Base-by-base conservation (phyloP, 2,797 vertebrate genomes). In the Neosilurus mollespiculum region DNA sequence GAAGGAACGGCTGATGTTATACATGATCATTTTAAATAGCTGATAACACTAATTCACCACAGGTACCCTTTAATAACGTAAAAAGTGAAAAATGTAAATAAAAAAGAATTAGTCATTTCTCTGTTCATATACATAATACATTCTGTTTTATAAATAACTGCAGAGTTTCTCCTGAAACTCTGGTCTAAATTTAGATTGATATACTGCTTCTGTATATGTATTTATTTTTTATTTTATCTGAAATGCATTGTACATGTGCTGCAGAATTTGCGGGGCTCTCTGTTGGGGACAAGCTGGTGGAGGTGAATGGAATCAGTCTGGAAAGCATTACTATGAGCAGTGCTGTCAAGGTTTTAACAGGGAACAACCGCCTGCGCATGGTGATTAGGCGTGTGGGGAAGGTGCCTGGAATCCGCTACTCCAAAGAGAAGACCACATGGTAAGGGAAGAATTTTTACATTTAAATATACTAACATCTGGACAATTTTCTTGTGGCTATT, bases 281-380 rank as follows among this genome's bases (percentile, higher is more conserved):
- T 12, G 96, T 99, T 86, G 98, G 98, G 0, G 98, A 99, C 91
- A 98, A 97, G 93, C 96, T 99, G 91, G 95, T 98, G 0, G 98
- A 99, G 90, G 98, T 98, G 92, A 99, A 99, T 0, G 96, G 96
- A 0, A 92, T 99, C 81, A 98, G 97, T 87, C 92, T 99, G 89
- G 98, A 99, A 91, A 98, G 94, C 92, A 98, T 98, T 93, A 99
- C 97, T 34, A 99, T 99, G 97, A 96, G 96, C 92, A 98, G 97
- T 0, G 98, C 97, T 0, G 96, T 99, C 81, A 98, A 96, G 91
- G 96, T 98, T 86, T 93, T 99, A 90, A 99, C 97, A 0, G 96
- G 98, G 53, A 98, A 97, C 94, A 96, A 96, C 92, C 93, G 96
- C 75, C 94, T 99, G 83, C 95, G 96, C 85, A 97, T 99, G 97